These are phyloP conservation scores for Meteorus cinctellus DNA, from an alignment of 2,888 invertebrate species.

Conservation along the genomic window DNA sequence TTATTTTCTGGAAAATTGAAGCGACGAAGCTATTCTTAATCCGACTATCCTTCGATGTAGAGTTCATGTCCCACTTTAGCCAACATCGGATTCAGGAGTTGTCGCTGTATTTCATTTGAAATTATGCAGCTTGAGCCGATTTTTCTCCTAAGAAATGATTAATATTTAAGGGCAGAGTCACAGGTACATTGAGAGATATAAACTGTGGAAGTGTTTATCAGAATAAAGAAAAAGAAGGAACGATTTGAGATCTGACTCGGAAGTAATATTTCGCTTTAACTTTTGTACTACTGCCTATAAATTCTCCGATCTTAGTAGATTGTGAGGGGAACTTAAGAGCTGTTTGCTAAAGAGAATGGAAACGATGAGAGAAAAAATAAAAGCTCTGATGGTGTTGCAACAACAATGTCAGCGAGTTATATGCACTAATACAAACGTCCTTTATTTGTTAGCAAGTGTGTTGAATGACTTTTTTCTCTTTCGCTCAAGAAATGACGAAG, in stretches of 20 bases:
- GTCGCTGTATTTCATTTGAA: neutral
- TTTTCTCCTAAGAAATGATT: neutral
- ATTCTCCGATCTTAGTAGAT: neutral
- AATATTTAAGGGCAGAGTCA: neutral
- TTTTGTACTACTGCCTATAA: neutral
- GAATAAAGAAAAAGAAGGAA: neutral
- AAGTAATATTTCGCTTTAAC: neutral
- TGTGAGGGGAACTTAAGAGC: neutral
- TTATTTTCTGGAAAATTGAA: neutral
- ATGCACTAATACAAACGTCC: neutral
- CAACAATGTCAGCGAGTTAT: neutral
- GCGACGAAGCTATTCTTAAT: neutral
- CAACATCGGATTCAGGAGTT: neutral
- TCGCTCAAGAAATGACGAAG: neutral
- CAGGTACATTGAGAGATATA: neutral
- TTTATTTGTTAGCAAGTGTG: conserved; percentile 1
- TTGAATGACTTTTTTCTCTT: neutral
- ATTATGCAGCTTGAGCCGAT: neutral
- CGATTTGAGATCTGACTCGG: neutral
- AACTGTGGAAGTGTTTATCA: neutral
- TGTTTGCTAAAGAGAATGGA: neutral
- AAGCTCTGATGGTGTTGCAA: neutral
- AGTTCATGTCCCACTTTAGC: neutral
- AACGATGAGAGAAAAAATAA: neutral
- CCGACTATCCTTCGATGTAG: neutral